Conservation (phyloP, 2,888 invertebrate genomes). For the Mimachlamys varia region DNA sequence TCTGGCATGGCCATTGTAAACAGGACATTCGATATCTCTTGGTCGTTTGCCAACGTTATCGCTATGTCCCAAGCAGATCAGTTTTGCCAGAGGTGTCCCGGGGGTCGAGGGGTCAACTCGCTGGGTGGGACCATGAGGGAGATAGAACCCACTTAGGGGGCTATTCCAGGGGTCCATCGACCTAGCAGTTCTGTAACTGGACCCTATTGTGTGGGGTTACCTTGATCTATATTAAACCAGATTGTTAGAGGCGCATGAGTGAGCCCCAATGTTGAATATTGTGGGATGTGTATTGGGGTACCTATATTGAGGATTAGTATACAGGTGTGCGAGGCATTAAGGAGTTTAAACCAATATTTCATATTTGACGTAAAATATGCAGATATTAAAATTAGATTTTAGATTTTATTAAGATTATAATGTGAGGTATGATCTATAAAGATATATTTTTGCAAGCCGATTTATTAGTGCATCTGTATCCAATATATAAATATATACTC, state of each 20-base stretch:
- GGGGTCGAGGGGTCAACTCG: neutral
- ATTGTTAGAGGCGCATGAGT: constrained; percentile 25
- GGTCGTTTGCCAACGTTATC: constrained; percentile 9
- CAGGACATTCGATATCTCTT: constrained; percentile 31
- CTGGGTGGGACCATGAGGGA: constrained; percentile 29
- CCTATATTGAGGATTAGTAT: neutral
- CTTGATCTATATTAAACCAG: constrained; percentile 23
- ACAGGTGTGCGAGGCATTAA: neutral
- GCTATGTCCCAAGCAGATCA: constrained; percentile 16
- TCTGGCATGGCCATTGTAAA: neutral
- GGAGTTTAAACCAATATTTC: neutral
- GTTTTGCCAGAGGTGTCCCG: constrained; percentile 26
- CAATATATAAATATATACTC: no score
- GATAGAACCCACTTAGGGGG: constrained; percentile 22
- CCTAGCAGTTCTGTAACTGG: neutral
- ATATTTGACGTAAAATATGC: neutral
- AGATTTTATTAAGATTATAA: neutral
- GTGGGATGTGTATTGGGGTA: neutral
- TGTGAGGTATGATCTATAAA: neutral
- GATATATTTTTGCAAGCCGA: neutral
- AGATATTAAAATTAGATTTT: neutral
- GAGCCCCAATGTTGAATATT: neutral
- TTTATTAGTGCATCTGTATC: neutral
- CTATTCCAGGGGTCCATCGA: constrained; percentile 22
- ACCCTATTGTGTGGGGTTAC: neutral